Evolutionary conservation across 92 coral and sea anemone genomes (phyloP), one percentile per base, ranked within the genome.

Genomic region (Phymanthus crucifer): DNA sequence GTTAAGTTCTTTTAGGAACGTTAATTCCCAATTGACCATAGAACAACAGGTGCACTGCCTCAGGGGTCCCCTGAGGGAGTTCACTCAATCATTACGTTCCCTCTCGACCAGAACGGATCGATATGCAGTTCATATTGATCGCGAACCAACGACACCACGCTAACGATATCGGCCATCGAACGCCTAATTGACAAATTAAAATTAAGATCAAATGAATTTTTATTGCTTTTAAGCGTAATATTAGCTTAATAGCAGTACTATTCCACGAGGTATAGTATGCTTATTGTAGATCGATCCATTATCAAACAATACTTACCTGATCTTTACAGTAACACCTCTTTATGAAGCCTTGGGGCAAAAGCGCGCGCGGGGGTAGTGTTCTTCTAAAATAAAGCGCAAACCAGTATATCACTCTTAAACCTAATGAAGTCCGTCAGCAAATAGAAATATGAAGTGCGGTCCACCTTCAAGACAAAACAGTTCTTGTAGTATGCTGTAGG

Each of bases 111-210:
- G 18, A 38, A 38, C 48, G 13, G 48, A 43, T 43, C 48, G 14
- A 43, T 43, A 14, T 17, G 48, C 48, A 43, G 48, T 43, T 0
- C 43, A 38, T 38, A 38, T 38, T 38, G 43, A 38, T 38, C 43
- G n/a, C n/a, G n/a, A n/a, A n/a, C n/a, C n/a, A n/a, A n/a, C n/a
- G n/a, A n/a, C n/a, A n/a, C n/a, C 10, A 38, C 43, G 13, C 48
- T 14, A 43, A 43, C 48, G 48, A 43, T 43, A 43, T 43, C 48
- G 14, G 14, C 18, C 13, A 43, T 43, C 14, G 1, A 8, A 21
- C 64, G n/a, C 4, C 64, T 54, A 54, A 54, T 54, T 54, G 64
- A 54, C 64, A 54, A 54, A 54, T 54, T 54, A 54, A 54, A 21
- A 21, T 54, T 3, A 19, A 54, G n/a, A 54, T 54, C 4, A 54